phyloP scores from a whole-genome alignment of 2,888 invertebrate species.

The Eutolmus rufibarbis region DNA sequence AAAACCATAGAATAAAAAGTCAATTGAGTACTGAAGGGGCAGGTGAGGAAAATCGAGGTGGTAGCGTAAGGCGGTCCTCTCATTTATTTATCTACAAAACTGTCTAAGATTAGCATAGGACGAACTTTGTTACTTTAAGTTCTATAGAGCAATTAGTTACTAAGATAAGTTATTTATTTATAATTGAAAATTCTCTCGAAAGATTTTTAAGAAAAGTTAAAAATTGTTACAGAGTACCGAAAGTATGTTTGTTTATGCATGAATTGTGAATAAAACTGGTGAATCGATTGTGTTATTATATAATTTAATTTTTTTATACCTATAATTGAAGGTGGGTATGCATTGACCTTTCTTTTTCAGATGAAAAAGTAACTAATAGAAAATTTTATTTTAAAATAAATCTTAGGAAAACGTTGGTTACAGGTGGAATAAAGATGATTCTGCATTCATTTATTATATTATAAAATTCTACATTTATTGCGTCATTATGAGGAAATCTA shows the following conservation, averaged over 20 bases:
- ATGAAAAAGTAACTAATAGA: neutral
- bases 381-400: too few relatives aligned
- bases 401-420: too few relatives aligned
- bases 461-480: too few relatives aligned
- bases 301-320: neutral
- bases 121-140: slow-evolving; percentile 25
- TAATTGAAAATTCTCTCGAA: slow-evolving; percentile 17
- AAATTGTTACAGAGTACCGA: slow-evolving; percentile 13
- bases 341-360: neutral
- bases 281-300: slow-evolving; percentile 15
- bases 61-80: neutral
- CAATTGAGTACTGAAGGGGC: neutral
- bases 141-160: slow-evolving; percentile 9
- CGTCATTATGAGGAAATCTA: too few relatives aligned
- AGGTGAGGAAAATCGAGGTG: neutral
- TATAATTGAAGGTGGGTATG: neutral
- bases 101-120: neutral
- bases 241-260: slow-evolving; percentile 20
- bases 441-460: too few relatives aligned
- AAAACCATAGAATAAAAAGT: neutral
- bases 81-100: neutral
- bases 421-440: too few relatives aligned
- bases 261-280: slow-evolving; percentile 1
- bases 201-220: slow-evolving; percentile 28
- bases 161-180: slow-evolving; percentile 29